Base-by-base conservation (phyloP, 2,888 invertebrate species). In the Lysandra bellargus region DNA sequence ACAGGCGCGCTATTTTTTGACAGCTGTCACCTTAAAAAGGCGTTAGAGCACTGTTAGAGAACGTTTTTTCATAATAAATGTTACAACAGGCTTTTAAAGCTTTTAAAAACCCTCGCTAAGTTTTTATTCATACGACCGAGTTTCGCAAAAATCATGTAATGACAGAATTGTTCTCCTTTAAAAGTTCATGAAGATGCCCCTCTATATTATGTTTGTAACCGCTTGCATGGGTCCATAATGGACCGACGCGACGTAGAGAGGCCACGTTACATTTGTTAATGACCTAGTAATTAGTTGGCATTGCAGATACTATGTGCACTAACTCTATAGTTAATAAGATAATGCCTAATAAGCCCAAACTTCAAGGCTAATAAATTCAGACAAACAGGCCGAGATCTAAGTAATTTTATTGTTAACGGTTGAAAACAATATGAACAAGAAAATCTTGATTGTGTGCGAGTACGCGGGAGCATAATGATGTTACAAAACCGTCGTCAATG, bases 401-500 rank as follows among this genome's bases (percentile, higher is more conserved):
- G 76, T 81, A 78, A 81, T 82, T 80, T 79, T 77, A 83, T 82
- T 82, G 80, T 82, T 81, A 69, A 79, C 78, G 57, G 79, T 80
- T 80, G 81, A 81, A 81, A 83, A 81, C 83, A 82, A 82, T 83
- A 82, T 78, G 77, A 80, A 78, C 80, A 81, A 81, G 82, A 76
- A 80, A 83, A 91, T 91, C 90, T 90, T 89, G 89, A 91, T 91
- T 86, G 83, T 85, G 87, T 89, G 90, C 91, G 90, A 89, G 90
- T 90, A 90, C 75, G 57, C 23, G 88, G 87, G 86, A 88, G 87
- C 87, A 91, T 91, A 91, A 91, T 92, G 87, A 88, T 84, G 87
- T 92, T 92, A 88, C 92, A 86, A 91, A 89, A 92, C 89, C 85
- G 87, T 90, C 89, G 88, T 90, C 89, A 91, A 88, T 90, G 90